Evolutionary conservation across 2,113 vertebrate species (phyloP).

Genomic region (Austrofundulus limnaeus): DNA sequence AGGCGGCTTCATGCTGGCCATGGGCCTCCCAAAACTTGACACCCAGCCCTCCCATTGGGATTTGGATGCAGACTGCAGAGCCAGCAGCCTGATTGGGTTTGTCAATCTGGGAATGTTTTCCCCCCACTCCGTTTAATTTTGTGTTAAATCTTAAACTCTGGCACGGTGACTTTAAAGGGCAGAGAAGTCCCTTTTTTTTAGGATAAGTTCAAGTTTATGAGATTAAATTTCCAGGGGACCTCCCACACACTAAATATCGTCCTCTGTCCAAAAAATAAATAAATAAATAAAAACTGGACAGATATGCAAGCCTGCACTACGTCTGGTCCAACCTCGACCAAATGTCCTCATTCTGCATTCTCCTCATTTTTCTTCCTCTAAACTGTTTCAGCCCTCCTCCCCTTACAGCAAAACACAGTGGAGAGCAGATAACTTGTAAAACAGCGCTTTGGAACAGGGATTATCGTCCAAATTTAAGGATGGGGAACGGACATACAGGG

Average conservation of each 20-base stretch:
- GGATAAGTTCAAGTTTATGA: not conserved
- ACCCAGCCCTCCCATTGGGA: conserved; percentile 31
- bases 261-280: conserved; percentile 23
- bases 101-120: conserved; percentile 4
- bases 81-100: conserved; percentile 1
- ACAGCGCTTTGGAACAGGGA: conserved; percentile 30
- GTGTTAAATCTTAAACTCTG: conserved; percentile 8
- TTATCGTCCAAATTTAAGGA: conserved; percentile 66
- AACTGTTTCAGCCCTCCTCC: conserved; percentile 23
- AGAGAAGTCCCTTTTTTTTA: not conserved
- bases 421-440: conserved; percentile 46
- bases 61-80: conserved; percentile 5
- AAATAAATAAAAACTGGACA: conserved; percentile 47
- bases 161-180: not conserved
- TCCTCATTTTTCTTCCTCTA: conserved; percentile 29
- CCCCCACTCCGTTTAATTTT: not conserved
- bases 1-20: conserved; percentile 21
- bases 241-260: not conserved
- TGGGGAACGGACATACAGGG: conserved; percentile 56
- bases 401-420: conserved; percentile 33
- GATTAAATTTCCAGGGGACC: conserved; percentile 14
- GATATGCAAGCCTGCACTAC: conserved; percentile 19
- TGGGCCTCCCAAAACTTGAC: conserved; percentile 37
- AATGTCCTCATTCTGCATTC: conserved; percentile 59
- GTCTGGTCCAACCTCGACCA: conserved; percentile 44